phyloP scores from a whole-genome alignment of 1,140 invertebrate species.

The Bombus waltoni region DNA sequence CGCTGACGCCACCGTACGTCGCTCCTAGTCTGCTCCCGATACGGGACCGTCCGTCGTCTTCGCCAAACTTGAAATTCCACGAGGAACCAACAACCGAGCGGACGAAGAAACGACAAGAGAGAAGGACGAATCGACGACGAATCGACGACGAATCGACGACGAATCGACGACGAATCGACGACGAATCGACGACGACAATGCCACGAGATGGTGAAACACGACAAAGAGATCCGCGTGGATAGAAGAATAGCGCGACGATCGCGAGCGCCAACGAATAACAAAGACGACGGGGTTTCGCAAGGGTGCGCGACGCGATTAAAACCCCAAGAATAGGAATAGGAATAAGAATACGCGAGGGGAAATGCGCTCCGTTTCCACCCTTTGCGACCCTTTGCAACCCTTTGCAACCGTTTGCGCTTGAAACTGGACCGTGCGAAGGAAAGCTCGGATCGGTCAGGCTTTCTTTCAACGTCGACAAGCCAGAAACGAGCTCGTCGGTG shows the following conservation, averaged over 20 bases:
- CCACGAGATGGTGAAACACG: too few species aligned
- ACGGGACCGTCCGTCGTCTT: too few species aligned
- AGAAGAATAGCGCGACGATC: too few species aligned
- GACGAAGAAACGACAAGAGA: too few species aligned
- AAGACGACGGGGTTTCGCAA: not conserved
- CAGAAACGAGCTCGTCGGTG: conserved; percentile 1
- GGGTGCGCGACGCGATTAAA: not conserved
- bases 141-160: too few species aligned
- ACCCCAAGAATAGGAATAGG: conserved; percentile 6
- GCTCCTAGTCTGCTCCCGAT: not conserved
- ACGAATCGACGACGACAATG: too few species aligned
- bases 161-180: too few species aligned
- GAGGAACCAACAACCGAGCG: too few species aligned
- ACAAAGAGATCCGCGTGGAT: too few species aligned
- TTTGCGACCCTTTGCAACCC: not conserved
- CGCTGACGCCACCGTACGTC: not conserved
- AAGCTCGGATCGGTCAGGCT: not conserved
- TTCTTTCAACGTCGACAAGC: conserved; percentile 17
- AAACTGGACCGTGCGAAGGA: not conserved
- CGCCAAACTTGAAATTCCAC: too few species aligned
- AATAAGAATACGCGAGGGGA: conserved; percentile 7
- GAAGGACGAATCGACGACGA: too few species aligned
- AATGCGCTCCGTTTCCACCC: too few species aligned
- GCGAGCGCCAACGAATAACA: not conserved
- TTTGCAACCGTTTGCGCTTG: not conserved